phyloP scores from a whole-genome alignment of 1,140 invertebrate genomes.

The Caerostris extrusa region DNA sequence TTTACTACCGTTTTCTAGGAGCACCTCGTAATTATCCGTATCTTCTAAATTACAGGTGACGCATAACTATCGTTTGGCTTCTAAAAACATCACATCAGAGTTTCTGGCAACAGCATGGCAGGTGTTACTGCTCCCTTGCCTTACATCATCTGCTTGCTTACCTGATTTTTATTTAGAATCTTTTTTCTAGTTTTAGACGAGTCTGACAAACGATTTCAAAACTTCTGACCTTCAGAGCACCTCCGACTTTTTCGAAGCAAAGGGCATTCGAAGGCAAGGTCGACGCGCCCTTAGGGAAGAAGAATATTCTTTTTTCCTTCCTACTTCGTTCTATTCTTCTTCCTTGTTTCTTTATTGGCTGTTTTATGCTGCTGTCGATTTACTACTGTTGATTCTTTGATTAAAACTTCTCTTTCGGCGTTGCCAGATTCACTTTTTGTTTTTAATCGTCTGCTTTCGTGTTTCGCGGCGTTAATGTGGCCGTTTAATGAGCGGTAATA shows the following conservation, averaged over 20 bases:
- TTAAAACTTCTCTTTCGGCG: background rate
- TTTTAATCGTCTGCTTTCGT: background rate
- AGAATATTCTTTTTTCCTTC: background rate
- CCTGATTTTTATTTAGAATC: slow-evolving; percentile 15
- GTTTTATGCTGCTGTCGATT: background rate
- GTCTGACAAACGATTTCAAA: slow-evolving; percentile 7
- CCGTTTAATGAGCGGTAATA: slow-evolving; percentile 11
- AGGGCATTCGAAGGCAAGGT: slow-evolving; percentile 29
- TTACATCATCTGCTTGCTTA: background rate
- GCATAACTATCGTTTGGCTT: background rate
- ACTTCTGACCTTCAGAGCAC: slow-evolving; percentile 28
- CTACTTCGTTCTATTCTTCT: slow-evolving; percentile 6
- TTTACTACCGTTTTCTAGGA: background rate
- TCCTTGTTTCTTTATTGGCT: background rate
- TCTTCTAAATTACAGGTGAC: background rate
- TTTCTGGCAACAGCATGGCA: background rate
- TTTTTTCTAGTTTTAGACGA: slow-evolving; percentile 28
- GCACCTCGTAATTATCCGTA: background rate
- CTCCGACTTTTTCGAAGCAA: slow-evolving; percentile 15
- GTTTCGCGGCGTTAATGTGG: background rate
- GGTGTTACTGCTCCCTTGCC: background rate
- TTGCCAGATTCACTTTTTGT: background rate
- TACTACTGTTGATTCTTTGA: background rate
- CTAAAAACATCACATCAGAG: background rate
- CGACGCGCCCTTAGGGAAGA: slow-evolving; percentile 10